Conservation (phyloP, 2,113 vertebrate species). For the Ictalurus punctatus region DNA sequence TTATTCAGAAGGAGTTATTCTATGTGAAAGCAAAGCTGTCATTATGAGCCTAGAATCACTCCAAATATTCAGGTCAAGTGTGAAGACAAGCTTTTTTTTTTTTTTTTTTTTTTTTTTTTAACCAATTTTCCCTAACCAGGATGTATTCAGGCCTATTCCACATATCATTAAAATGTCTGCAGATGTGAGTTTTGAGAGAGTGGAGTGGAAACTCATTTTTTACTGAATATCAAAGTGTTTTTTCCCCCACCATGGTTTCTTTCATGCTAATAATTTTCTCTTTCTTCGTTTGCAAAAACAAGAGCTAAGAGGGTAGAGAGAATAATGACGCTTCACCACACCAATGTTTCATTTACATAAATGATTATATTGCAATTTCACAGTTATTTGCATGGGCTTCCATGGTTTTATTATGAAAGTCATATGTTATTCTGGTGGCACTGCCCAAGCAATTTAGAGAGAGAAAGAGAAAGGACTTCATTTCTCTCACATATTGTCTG, state of each 20-base stretch:
- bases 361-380: conserved; percentile 69
- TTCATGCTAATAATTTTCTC: conserved; percentile 44
- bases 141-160: conserved; percentile 29
- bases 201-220: conserved; percentile 43
- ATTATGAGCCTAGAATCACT: not conserved
- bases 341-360: conserved; percentile 66
- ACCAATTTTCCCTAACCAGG: not conserved
- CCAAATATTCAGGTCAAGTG: not conserved
- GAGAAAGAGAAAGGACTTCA: conserved; percentile 32
- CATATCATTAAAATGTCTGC: conserved; percentile 37
- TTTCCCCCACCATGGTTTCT: conserved; percentile 9
- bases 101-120: conserved; percentile 26
- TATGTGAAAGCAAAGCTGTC: not conserved
- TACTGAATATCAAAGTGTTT: conserved; percentile 49
- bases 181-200: conserved; percentile 40
- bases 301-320: conserved; percentile 46
- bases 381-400: conserved; percentile 66
- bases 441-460: conserved; percentile 56
- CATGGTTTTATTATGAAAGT: conserved; percentile 64
- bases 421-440: conserved; percentile 62
- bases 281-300: conserved; percentile 22
- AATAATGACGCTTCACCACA: conserved; percentile 58
- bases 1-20: not conserved
- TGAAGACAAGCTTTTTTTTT: conserved; percentile 4
- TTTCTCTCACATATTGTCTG: conserved; percentile 39